These are phyloP conservation scores for Bombus vancouverensis DNA, from an alignment of 1,140 invertebrate genomes.

Conservation along the genomic window DNA sequence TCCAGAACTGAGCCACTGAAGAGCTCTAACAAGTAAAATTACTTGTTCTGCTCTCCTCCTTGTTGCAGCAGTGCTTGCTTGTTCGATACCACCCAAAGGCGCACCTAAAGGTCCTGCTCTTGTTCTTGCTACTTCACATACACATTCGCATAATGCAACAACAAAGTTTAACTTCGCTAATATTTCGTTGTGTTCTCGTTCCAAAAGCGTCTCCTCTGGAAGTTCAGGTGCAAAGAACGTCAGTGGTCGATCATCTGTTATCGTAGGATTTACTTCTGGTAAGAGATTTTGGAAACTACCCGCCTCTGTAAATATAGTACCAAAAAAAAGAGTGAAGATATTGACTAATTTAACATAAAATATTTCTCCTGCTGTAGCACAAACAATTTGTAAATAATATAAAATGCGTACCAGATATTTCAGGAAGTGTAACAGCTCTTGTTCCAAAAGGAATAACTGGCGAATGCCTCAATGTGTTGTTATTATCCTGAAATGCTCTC, in stretches of 20 bases:
- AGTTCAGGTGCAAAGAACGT: conserved; percentile 95
- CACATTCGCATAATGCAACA: conserved; percentile 93
- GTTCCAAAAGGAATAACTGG: conserved; percentile 87
- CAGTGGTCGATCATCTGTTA: conserved; percentile 85
- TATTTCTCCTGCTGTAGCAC: neutral
- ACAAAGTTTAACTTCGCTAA: conserved; percentile 97
- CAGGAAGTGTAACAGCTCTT: conserved; percentile 89
- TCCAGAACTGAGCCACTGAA: conserved; percentile 96
- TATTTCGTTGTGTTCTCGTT: conserved; percentile 96
- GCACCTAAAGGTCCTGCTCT: conserved; percentile 88
- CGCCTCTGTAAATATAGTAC: conserved; percentile 79
- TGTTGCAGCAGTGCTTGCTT: conserved; percentile 79
- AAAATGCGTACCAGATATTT: conserved; percentile 83
- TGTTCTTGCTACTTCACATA: conserved; percentile 92
- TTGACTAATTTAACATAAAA: conserved; percentile 4
- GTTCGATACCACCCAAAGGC: conserved; percentile 74
- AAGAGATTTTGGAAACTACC: conserved; percentile 85
- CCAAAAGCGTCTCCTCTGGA: conserved; percentile 96
- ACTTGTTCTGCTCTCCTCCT: conserved; percentile 92
- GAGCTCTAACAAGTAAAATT: conserved; percentile 93
- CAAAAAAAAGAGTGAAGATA: neutral
- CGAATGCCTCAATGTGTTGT: conserved; percentile 84
- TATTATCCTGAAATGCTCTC: conserved; percentile 84
- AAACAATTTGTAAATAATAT: neutral
- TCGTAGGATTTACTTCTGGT: conserved; percentile 80